Evolutionary conservation across 2,888 invertebrate species (phyloP), one percentile per base, ranked within the genome.

Genomic region (Galerucella calmariensis): DNA sequence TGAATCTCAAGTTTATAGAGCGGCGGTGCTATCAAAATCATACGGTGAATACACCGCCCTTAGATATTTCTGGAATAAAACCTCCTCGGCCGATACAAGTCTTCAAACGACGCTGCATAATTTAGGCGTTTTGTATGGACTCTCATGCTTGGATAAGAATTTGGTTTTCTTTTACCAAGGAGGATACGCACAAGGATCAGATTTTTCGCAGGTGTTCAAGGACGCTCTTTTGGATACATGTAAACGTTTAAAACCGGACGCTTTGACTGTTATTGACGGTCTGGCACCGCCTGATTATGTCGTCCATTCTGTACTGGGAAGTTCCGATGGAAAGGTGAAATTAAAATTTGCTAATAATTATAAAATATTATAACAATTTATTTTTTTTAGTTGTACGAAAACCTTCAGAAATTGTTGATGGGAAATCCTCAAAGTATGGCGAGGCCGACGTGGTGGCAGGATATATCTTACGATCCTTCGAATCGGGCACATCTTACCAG

Each of bases 231-330:
- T 95, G 78, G 88, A 90, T 67, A 87, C 94, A 77, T 97, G 96
- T 84, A 85, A 84, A 0, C 89, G 90, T 16, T 82, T 97, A n/a
- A 94, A 94, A 87, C 89, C 91, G 11, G 94, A 96, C 56, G 90
- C 94, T 0, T 92, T 97, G 0, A 88, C 92, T 1, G 90, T 97
- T 2, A 94, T 93, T 2, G 97, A 98, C 86, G 94, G 94, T 44
- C 89, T 97, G 41, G 94, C 97, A 3, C 96, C 96, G 1, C 94
- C 97, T 0, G 97, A 97, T 88, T 97, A 94, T 85, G 92, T 96
- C 51, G 89, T 97, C 14, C 94, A 96, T 87, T 97, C 97, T 0
- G 93, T 94, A 51, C 90, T 97, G 20, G 97, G 95, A 69, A 91
- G 90, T 83, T 93, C 96, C 44, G 95, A 97, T 89, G 97, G 97